Conservation (phyloP, 2,888 invertebrate genomes). For the Blastobasis adustella region DNA sequence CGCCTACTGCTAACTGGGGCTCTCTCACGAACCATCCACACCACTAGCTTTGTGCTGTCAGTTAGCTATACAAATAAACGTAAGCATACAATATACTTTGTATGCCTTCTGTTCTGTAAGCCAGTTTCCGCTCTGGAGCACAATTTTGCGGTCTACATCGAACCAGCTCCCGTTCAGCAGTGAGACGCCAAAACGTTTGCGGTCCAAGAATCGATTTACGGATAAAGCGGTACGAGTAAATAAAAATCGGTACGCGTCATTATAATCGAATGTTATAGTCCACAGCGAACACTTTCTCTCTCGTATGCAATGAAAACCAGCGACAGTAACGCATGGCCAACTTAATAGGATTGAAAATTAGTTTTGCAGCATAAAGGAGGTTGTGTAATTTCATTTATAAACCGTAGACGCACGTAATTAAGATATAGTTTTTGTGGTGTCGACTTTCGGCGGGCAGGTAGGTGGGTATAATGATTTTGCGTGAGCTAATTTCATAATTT, state of each 20-base stretch:
- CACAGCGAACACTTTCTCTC: slow-evolving; percentile 9
- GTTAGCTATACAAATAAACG: too few species aligned
- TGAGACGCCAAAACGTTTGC: slow-evolving; percentile 36
- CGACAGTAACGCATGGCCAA: slow-evolving; percentile 4
- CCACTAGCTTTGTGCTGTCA: too few species aligned
- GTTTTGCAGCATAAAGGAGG: background rate
- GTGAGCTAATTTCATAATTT: too few species aligned
- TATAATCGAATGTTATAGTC: slow-evolving; percentile 14
- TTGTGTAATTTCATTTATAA: background rate
- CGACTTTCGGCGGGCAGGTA: too few species aligned
- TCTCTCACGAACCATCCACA: too few species aligned
- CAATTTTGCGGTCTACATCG: slow-evolving; percentile 21
- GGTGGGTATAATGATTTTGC: too few species aligned
- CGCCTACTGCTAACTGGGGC: too few species aligned
- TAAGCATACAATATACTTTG: too few species aligned
- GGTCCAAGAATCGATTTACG: slow-evolving; percentile 49
- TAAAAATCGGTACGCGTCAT: slow-evolving; percentile 47
- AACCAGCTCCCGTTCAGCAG: background rate
- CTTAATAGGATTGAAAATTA: slow-evolving; percentile 8
- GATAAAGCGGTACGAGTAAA: slow-evolving; percentile 40
- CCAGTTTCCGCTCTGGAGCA: slow-evolving; percentile 10
- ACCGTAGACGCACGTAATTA: too few species aligned
- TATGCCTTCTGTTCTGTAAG: too few species aligned
- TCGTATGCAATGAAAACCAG: slow-evolving; percentile 6
- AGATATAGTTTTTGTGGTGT: too few species aligned